Evolutionary conservation across 2,797 vertebrate genomes (phyloP).

Genomic region (Synaphobranchus kaupii): DNA sequence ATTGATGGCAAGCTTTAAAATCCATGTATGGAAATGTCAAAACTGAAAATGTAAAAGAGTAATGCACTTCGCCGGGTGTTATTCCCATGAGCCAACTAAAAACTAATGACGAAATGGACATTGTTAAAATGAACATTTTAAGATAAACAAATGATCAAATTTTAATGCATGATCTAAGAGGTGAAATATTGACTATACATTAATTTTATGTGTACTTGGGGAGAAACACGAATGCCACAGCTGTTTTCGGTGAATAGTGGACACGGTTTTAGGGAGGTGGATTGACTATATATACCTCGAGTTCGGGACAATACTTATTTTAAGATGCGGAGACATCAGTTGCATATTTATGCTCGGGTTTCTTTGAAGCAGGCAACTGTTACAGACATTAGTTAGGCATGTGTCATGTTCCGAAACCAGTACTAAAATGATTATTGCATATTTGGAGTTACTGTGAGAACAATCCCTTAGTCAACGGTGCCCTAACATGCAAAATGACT

Average conservation of each 20-base stretch:
- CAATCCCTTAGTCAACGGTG: slow-evolving; percentile 71
- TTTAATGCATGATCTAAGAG: background rate
- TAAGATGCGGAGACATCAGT: background rate
- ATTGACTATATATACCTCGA: background rate
- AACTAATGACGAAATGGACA: background rate
- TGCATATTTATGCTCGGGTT: background rate
- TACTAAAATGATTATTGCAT: slow-evolving; percentile 77
- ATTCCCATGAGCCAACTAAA: background rate
- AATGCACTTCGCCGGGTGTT: background rate
- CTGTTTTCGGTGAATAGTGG: background rate
- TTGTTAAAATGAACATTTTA: background rate
- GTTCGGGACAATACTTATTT: background rate
- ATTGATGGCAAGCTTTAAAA: background rate
- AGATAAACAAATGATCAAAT: background rate
- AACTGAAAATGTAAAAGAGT: background rate
- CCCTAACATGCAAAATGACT: slow-evolving; percentile 69
- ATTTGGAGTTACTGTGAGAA: slow-evolving; percentile 66
- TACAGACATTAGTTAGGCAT: slow-evolving; percentile 29
- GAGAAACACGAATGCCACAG: background rate
- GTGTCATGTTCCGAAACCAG: slow-evolving; percentile 57
- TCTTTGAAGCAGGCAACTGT: background rate
- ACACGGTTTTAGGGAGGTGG: background rate
- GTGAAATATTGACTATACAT: background rate
- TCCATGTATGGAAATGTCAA: background rate
- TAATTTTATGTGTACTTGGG: background rate